Evolutionary conservation across 2,113 vertebrate species (phyloP), one percentile per base, ranked within the genome.

Genomic region (Hystrix brachyura): DNA sequence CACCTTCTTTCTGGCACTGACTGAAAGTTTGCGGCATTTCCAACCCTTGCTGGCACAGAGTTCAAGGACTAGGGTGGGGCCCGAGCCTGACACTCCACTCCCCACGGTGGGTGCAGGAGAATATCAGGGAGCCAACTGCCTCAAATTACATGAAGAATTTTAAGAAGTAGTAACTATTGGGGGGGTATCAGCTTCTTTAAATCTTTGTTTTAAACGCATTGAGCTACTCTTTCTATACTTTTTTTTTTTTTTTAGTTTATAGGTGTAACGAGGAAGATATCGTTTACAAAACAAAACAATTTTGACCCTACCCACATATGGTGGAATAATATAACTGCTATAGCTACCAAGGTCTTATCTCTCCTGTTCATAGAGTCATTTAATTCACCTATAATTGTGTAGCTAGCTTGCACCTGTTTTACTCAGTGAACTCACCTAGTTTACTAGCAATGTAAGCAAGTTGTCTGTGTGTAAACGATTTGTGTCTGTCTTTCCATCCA

Each of bases 91-190:
- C 48, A 60, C 23, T 93, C 67, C 51, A 19, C 23, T 94, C 46
- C 29, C 82, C 48, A 60, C 0, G 32, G 27, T 17, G 51, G 32
- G 27, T 17, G 51, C 80, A 86, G 43, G 87, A 55, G 72, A 96
- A 13, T 60, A 79, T 46, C 80, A 72, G 72, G 62, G 29, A 87
- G 71, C n/a, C 83, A 94, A 34, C 14, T 51, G 14, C 84, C 46
- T 90, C 90, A 94, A 64, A 90, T 92, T 90, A 90, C 3, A 15
- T 85, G 76, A 86, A 92, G 76, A 79, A 87, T 92, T 93, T 94
- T 46, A 87, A 78, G 92, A 92, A 78, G 60, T 29, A 48, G 72
- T 87, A 93, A 38, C 48, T 71, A n/a, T 79, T 62, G 90, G 87
- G 69, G 81, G 48, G 15, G 13, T 29, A 43, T 78, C 9, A 13